Evolutionary conservation across 2,888 invertebrate species (phyloP), one percentile per base, ranked within the genome.

Genomic region (Serrognathus titanus): DNA sequence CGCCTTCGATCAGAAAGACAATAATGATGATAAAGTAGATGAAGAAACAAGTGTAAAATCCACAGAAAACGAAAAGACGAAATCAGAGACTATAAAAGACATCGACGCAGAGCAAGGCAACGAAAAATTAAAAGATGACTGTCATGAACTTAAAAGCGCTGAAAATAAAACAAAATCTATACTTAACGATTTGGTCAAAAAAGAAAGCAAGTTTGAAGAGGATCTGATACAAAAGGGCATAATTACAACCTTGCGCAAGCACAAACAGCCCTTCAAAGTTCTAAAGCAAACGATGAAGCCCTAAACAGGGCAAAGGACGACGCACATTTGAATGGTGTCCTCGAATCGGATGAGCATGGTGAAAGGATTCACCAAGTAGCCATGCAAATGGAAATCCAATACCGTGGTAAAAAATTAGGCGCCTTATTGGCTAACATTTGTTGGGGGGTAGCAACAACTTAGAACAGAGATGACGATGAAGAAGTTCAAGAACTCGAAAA

Each of bases 201-300:
- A 31, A 6, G 24, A 31, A 31, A 24, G 12, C n/a, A 40, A 45
- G 24, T 16, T 35, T 48, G 16, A 56, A 39, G 20, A 48, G 37
- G 16, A 37, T 20, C 12, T 16, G 6, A 50, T 37, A 1, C 36
- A 12, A 13, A 31, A 11, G n/a, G 40, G 50, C 31, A 10, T n/a
- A 48, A 49, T 31, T 12, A 24, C n/a, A 53, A 46, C n/a, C 45
- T 55, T 9, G 40, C 51, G 24, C 45, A 59, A 52, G 24, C n/a
- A 1, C 47, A 39, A 39, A 36, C 24, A 31, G 3, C 6, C 24
- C 7, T 7, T 31, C 24, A 3, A 31, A 31, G 24, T 31, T 6
- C 24, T 31, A 1, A 31, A 31, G 24, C 13, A 13, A 38, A 24
- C 9, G 13, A 20, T 6, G 12, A 3, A 10, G 3, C 31, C 35